Evolutionary conservation across 2,797 vertebrate species (phyloP).

Genomic region (Liasis olivaceus): DNA sequence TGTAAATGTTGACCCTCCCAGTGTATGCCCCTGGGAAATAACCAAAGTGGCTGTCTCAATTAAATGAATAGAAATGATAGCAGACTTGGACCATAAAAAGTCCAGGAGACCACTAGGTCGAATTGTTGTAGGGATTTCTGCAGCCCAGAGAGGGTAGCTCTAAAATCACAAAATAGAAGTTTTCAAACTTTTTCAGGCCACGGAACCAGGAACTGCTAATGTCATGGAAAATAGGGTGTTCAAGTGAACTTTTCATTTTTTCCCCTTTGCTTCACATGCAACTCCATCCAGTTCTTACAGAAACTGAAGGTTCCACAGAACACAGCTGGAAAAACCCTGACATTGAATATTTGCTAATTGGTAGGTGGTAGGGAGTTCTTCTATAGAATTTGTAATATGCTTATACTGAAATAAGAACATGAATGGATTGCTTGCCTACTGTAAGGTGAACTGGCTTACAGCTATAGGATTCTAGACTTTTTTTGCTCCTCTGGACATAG

Average conservation of each 20-base stretch:
- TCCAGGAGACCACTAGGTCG: background rate
- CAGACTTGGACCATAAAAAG: background rate
- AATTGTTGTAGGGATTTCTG: background rate
- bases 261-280: no score
- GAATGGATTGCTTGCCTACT: constrained; percentile 2
- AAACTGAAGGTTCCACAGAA: no score
- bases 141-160: no score
- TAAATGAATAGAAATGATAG: background rate
- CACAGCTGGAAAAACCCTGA: no score
- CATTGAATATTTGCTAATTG: background rate
- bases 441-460: background rate
- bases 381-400: background rate
- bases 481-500: no score
- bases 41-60: background rate
- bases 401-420: constrained; percentile 18
- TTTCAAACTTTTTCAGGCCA: background rate
- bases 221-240: background rate
- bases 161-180: no score
- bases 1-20: background rate
- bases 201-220: background rate
- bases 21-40: background rate
- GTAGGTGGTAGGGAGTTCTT: background rate
- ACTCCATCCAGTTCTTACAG: no score
- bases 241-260: background rate
- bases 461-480: no score